Conservation (phyloP, 1,140 invertebrate species). For the Lamellibrachia luymesi region DNA sequence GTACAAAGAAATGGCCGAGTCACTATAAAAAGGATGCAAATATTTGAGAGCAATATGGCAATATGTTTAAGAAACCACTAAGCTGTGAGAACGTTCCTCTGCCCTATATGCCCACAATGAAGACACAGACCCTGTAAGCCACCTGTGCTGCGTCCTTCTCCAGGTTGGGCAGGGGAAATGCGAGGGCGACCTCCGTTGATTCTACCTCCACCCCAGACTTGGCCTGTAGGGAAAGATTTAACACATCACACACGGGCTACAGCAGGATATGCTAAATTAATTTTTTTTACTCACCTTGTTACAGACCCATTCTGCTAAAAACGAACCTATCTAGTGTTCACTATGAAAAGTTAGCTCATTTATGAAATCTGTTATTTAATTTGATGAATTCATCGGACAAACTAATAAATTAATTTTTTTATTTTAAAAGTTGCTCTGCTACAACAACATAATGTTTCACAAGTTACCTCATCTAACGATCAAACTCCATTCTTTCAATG, state of each 20-base stretch:
- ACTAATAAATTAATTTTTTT: too few species aligned
- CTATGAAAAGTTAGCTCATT: too few species aligned
- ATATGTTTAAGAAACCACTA: not conserved
- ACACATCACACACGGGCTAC: not conserved
- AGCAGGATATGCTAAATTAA: too few species aligned
- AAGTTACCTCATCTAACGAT: too few species aligned
- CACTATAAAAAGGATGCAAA: not conserved
- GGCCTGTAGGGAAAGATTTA: conserved; percentile 32
- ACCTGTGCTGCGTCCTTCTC: not conserved
- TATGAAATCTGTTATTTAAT: too few species aligned
- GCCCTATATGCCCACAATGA: not conserved
- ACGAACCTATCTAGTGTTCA: too few species aligned
- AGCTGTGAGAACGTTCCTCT: not conserved
- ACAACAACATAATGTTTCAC: too few species aligned
- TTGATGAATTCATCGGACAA: too few species aligned
- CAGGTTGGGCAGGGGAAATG: conserved; percentile 39
- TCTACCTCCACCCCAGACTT: conserved; percentile 53
- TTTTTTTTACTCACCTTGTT: too few species aligned
- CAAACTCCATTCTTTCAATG: too few species aligned
- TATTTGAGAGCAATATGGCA: not conserved
- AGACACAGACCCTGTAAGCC: not conserved
- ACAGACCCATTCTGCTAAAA: too few species aligned
- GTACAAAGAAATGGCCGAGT: not conserved
- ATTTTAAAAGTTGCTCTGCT: too few species aligned
- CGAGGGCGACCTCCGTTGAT: conserved; percentile 55